Evolutionary conservation across 2,888 invertebrate species (phyloP), one percentile per base, ranked within the genome.

Genomic region (Sussaba pulchella): DNA sequence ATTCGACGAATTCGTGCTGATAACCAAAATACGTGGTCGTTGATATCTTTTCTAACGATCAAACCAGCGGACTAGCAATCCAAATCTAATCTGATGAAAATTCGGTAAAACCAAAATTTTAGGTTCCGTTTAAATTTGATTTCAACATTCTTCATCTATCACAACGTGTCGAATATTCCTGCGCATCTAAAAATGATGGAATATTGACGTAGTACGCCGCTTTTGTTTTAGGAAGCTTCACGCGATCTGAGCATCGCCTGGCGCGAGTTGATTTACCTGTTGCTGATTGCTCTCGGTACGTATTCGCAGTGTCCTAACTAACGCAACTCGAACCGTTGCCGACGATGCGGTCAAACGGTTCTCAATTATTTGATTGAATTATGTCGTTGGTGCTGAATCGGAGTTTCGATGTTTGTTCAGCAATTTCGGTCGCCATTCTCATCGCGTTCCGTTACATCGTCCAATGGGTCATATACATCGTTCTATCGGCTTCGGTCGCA

Each of bases 401-500:
- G 39, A 45, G 39, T 78, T 66, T 36, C 52, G 14, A 24, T 26
- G 57, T 59, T 54, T 39, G 78, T 84, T 79, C 89, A 94, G 94
- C 90, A n/a, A 91, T 94, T 72, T 94, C 95, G 0, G 86, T 94
- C 50, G 82, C 94, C 1, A 92, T 95, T 66, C 89, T 95, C 73
- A 85, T 94, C 14, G 90, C 95, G 26, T 93, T 95, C 81, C 92
- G 95, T 81, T 95, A 93, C 87, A 89, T 95, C 77, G 95, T 94
- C 19, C 94, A 93, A 64, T 89, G 94, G 73, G 93, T 95, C 14
- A 94, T 95, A 77, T 95, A 95, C 94, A 86, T 94, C n/a, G 93
- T 95, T 17, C 90, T 95, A 19, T 88, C 93, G 50, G 93, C 93
- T 10, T 93, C 93, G 8, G 92, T 93, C 9, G 43, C 94, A 8